phyloP scores from a whole-genome alignment of 1,140 invertebrate genomes.

The Aphaenogaster rudis region DNA sequence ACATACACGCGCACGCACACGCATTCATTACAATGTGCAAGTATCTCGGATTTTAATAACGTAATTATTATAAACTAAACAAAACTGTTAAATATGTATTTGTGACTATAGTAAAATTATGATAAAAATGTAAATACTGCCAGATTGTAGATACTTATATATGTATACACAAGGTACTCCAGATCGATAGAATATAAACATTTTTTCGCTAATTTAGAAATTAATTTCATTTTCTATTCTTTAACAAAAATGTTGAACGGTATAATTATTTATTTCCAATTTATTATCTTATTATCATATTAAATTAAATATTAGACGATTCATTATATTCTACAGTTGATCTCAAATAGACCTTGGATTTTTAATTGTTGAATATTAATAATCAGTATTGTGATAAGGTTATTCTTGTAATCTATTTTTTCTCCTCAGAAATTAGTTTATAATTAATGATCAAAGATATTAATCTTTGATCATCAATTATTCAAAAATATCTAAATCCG shows the following conservation, averaged over 20 bases:
- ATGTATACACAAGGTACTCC: not conserved
- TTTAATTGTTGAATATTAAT: not conserved
- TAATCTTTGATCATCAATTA: not conserved
- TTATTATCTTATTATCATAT: too few species aligned
- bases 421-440: not conserved
- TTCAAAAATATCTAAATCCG: not conserved
- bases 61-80: not conserved
- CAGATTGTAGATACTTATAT: not conserved
- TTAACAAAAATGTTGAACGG: not conserved
- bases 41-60: too few species aligned
- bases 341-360: not conserved
- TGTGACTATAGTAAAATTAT: constrained; percentile 4
- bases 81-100: constrained; percentile 1
- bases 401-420: not conserved
- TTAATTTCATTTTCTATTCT: not conserved
- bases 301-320: not conserved
- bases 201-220: not conserved
- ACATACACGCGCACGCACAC: not conserved
- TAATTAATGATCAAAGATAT: too few species aligned
- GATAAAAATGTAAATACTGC: constrained; percentile 18
- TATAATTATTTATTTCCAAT: constrained; percentile 8
- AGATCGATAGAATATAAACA: not conserved
- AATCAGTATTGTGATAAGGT: not conserved
- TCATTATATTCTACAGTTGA: not conserved
- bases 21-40: too few species aligned